Conservation (phyloP, 92 coral and sea anemone species). For the Zoanthus solanderi region DNA sequence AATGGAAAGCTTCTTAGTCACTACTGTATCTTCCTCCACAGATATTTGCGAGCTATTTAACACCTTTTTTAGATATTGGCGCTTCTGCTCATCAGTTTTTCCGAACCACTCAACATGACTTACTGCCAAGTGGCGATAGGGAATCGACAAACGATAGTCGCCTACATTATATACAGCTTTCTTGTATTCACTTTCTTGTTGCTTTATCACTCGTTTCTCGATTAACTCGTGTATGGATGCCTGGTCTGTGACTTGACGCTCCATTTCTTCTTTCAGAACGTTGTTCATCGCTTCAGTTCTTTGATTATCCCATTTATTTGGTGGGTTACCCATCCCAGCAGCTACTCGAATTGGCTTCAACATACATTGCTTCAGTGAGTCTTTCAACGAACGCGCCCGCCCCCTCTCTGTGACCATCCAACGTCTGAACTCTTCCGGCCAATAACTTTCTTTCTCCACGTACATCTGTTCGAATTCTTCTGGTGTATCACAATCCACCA, state of each 20-base stretch:
- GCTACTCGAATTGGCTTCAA: conserved; percentile 20
- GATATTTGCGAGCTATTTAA: conserved; percentile 3
- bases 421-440: conserved; percentile 23
- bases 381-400: conserved; percentile 11
- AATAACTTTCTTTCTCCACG: not conserved
- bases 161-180: conserved; percentile 74
- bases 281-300: conserved; percentile 34
- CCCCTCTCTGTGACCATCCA: conserved; percentile 23
- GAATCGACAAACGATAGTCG: conserved; percentile 57
- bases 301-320: conserved; percentile 45
- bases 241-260: conserved; percentile 42
- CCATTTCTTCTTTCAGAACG: conserved; percentile 37
- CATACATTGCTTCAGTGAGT: conserved; percentile 20
- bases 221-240: conserved; percentile 21
- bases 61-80: conserved; percentile 28
- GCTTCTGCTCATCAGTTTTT: conserved; percentile 63
- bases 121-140: conserved; percentile 45
- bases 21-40: conserved; percentile 16
- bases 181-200: conserved; percentile 33
- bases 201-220: conserved; percentile 1
- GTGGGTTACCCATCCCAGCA: conserved; percentile 51
- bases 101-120: conserved; percentile 61
- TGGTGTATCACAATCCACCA: conserved; percentile 18
- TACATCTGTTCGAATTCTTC: conserved; percentile 19
- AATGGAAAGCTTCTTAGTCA: conserved; percentile 51